phyloP scores from a whole-genome alignment of 2,888 invertebrate genomes.

The Onthophagus sagittarius region DNA sequence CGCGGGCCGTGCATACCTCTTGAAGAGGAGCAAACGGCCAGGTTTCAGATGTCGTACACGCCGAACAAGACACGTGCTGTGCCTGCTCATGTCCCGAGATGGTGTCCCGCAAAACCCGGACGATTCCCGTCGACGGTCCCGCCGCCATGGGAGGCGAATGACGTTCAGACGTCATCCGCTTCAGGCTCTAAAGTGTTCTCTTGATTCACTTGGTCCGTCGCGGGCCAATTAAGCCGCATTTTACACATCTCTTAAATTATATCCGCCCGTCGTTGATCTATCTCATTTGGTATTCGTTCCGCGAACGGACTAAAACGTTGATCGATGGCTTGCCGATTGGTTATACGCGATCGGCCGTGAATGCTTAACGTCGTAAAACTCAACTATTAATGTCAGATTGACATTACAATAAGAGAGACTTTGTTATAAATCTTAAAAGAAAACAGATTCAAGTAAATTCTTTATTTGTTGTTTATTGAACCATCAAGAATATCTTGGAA shows the following conservation, averaged over 20 bases:
- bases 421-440: too few relatives aligned
- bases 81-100: conserved; percentile 11
- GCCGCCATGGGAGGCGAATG: conserved; percentile 2
- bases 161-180: not conserved
- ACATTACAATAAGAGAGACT: not conserved
- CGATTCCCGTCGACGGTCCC: not conserved
- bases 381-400: not conserved
- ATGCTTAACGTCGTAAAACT: not conserved
- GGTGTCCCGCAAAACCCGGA: not conserved
- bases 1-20: conserved; percentile 8
- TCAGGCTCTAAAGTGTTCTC: not conserved
- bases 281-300: conserved; percentile 10
- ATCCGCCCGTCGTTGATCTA: not conserved
- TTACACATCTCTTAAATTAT: conserved; percentile 9
- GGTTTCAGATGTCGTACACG: conserved; percentile 12
- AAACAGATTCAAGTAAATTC: too few relatives aligned
- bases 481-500: too few relatives aligned
- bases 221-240: conserved; percentile 7
- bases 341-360: not conserved
- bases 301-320: not conserved
- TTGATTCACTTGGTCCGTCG: not conserved
- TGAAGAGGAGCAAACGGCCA: conserved; percentile 11
- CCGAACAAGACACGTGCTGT: conserved; percentile 14
- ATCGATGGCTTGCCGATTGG: not conserved
- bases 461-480: too few relatives aligned